A percentile compares a stretch with the other conserved stretches of the same genome.
These are phyloP conservation scores for Marasmarcha lunaedactyla DNA, from an alignment of 2,888 invertebrate genomes.

Conservation along the genomic window DNA sequence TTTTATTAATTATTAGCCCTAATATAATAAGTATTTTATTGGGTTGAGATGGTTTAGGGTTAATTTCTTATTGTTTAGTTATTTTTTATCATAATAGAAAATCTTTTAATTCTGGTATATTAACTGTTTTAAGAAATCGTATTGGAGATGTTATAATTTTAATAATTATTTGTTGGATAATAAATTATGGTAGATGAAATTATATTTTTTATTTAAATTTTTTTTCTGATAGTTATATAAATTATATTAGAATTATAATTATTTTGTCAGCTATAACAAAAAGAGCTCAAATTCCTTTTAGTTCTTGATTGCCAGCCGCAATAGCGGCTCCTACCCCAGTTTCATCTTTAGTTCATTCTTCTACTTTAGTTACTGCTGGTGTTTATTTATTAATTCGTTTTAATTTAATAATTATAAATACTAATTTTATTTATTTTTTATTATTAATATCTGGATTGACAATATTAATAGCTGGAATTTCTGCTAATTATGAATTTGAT, in stretches of 20 bases:
- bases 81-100: slow-evolving; percentile 78
- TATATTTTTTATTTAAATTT: slow-evolving; percentile 66
- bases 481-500: slow-evolving; percentile 76
- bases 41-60: slow-evolving; percentile 80
- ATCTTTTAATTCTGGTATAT: slow-evolving; percentile 77
- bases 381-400: slow-evolving; percentile 81
- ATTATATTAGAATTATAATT: slow-evolving; percentile 47
- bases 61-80: slow-evolving; percentile 79
- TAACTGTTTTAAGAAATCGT: slow-evolving; percentile 80
- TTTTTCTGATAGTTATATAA: slow-evolving; percentile 50
- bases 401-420: slow-evolving; percentile 55
- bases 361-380: slow-evolving; percentile 82
- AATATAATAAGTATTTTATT: slow-evolving; percentile 79
- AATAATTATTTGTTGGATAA: slow-evolving; percentile 68
- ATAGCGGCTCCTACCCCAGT: slow-evolving; percentile 84
- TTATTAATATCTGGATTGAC: slow-evolving; percentile 68
- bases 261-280: slow-evolving; percentile 76
- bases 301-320: slow-evolving; percentile 79
- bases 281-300: slow-evolving; percentile 86
- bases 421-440: slow-evolving; percentile 53
- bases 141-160: slow-evolving; percentile 78
- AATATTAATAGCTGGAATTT: slow-evolving; percentile 71
- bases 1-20: slow-evolving; percentile 76
- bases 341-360: slow-evolving; percentile 81
- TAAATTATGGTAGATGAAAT: slow-evolving; percentile 67